Evolutionary conservation across 1,140 invertebrate species (phyloP).

Genomic region (Pseudobourletiella spinata): DNA sequence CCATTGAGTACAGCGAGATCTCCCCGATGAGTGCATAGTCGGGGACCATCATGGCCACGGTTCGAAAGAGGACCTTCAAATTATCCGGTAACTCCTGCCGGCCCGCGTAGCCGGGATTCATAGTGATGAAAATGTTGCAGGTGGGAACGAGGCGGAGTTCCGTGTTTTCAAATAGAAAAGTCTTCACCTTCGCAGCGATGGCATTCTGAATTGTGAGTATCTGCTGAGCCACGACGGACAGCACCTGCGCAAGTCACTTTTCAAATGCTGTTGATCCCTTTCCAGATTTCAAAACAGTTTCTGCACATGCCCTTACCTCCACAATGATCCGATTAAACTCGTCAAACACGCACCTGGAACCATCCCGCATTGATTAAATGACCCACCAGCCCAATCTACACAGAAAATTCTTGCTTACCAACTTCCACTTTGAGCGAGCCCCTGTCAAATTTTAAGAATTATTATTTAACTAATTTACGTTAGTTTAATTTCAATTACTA

Average conservation of each 20-base stretch:
- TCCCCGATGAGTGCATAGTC: slow-evolving; percentile 92
- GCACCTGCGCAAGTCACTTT: slow-evolving; percentile 40
- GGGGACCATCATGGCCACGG: slow-evolving; percentile 79
- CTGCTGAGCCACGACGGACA: slow-evolving; percentile 86
- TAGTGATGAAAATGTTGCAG: slow-evolving; percentile 88
- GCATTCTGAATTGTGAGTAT: slow-evolving; percentile 77
- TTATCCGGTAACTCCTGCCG: slow-evolving; percentile 81
- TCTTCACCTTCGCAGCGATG: slow-evolving; percentile 62
- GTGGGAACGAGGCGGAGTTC: slow-evolving; percentile 81
- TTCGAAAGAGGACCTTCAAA: slow-evolving; percentile 84
- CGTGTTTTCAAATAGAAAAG: slow-evolving; percentile 86
- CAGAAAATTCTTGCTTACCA: slow-evolving; percentile 11
- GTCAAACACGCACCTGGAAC: slow-evolving; percentile 85
- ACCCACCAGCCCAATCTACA: background rate
- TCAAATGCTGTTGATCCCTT: background rate
- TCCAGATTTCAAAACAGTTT: background rate
- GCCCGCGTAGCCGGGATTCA: slow-evolving; percentile 53
- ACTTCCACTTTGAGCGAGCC: background rate
- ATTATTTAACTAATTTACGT: background rate
- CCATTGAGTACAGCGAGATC: slow-evolving; percentile 84
- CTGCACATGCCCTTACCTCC: slow-evolving; percentile 49
- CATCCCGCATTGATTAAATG: slow-evolving; percentile 47
- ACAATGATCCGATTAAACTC: slow-evolving; percentile 91
- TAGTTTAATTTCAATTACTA: background rate
- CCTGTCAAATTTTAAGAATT: background rate